Evolutionary conservation across 2,113 vertebrate genomes (phyloP).

Genomic region (Cephalopholis sonnerati): DNA sequence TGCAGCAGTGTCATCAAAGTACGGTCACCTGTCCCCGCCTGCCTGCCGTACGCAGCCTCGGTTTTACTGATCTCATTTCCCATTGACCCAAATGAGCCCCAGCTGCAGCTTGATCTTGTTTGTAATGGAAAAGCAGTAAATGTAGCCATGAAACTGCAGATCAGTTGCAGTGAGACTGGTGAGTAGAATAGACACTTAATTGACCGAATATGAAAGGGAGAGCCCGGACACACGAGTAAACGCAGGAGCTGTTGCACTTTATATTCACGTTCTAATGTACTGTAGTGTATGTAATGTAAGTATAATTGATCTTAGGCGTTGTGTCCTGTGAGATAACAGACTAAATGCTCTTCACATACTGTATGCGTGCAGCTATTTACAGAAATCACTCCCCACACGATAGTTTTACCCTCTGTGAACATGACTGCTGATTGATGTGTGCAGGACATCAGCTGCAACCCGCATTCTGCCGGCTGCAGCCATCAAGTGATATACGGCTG

Average conservation of each 20-base stretch:
- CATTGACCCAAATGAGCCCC: slow-evolving; percentile 74
- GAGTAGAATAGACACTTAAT: slow-evolving; percentile 67
- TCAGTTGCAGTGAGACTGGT: slow-evolving; percentile 57
- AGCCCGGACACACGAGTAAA: slow-evolving; percentile 23
- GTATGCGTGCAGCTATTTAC: slow-evolving; percentile 31
- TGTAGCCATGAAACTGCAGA: slow-evolving; percentile 68
- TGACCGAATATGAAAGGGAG: slow-evolving; percentile 65
- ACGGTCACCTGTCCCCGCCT: slow-evolving; percentile 62
- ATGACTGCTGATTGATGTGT: slow-evolving; percentile 50
- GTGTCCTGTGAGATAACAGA: slow-evolving; percentile 18
- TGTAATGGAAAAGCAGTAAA: slow-evolving; percentile 75
- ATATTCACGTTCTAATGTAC: slow-evolving; percentile 35
- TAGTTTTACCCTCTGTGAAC: slow-evolving; percentile 43
- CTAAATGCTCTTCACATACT: slow-evolving; percentile 22
- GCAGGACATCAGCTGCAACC: slow-evolving; percentile 43
- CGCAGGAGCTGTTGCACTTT: slow-evolving; percentile 40
- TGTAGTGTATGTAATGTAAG: slow-evolving; percentile 15
- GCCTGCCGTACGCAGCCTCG: slow-evolving; percentile 44
- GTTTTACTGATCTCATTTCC: slow-evolving; percentile 69
- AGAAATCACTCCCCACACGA: slow-evolving; percentile 29
- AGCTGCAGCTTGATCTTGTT: slow-evolving; percentile 79
- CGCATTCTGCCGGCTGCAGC: slow-evolving; percentile 48
- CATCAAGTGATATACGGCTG: slow-evolving; percentile 57
- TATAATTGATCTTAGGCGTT: slow-evolving; percentile 29
- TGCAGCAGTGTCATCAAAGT: slow-evolving; percentile 62